phyloP scores from a whole-genome alignment of 2,797 vertebrate species.

The Sternarchorhynchus goeldii region DNA sequence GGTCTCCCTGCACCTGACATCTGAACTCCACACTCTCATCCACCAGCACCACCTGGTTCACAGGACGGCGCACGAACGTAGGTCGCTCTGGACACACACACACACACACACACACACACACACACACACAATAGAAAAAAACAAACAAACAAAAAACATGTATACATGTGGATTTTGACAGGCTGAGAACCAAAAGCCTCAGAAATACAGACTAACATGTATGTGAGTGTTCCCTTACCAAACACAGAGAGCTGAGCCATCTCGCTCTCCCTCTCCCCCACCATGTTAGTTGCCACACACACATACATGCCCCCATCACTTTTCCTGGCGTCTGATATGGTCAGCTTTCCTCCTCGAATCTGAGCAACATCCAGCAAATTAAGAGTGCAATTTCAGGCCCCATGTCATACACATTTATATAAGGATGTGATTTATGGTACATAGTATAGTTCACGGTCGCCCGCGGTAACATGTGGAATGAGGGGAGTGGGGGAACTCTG shows the following conservation, averaged over 20 bases:
- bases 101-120: not conserved
- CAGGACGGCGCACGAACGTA: conserved; percentile 89
- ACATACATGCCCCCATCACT: conserved; percentile 91
- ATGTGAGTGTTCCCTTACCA: conserved; percentile 75
- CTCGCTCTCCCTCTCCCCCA: conserved; percentile 94
- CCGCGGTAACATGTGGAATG: not conserved
- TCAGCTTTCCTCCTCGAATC: conserved; percentile 93
- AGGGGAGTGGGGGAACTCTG: not conserved
- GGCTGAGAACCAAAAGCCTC: not conserved
- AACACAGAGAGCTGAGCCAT: conserved; percentile 95
- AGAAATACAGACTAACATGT: conserved; percentile 9
- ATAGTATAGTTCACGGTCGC: not conserved
- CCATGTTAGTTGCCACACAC: conserved; percentile 94
- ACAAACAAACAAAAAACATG: not conserved
- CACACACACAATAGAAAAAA: not conserved
- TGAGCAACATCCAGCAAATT: conserved; percentile 54
- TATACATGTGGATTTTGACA: not conserved
- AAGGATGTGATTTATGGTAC: not conserved
- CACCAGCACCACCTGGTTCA: conserved; percentile 95
- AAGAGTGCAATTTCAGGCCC: not conserved
- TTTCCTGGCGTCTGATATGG: conserved; percentile 90
- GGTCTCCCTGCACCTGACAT: conserved; percentile 95
- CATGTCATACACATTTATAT: not conserved
- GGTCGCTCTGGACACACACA: conserved; percentile 82
- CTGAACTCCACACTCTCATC: conserved; percentile 92